These are phyloP conservation scores for Tuberolachnus salignus DNA, from an alignment of 2,888 invertebrate genomes.

Conservation along the genomic window DNA sequence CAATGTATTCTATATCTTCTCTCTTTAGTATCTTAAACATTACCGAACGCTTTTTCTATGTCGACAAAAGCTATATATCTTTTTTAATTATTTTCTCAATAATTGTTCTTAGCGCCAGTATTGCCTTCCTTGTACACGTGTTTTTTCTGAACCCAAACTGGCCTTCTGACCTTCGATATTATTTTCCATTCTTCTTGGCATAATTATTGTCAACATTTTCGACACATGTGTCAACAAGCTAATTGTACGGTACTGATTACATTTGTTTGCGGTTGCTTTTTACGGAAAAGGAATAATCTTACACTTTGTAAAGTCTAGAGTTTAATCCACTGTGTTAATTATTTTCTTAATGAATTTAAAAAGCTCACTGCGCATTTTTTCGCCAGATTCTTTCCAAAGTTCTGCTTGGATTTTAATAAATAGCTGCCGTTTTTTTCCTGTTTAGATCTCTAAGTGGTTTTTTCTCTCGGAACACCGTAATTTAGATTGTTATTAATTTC, in stretches of 20 bases:
- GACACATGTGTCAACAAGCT: constrained; percentile 30
- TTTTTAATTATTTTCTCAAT: constrained; percentile 10
- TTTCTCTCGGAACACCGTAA: constrained; percentile 25
- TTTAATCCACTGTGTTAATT: neutral
- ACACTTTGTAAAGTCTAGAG: constrained; percentile 23
- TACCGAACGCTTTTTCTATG: constrained; percentile 7
- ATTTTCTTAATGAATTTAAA: constrained; percentile 12
- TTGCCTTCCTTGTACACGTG: constrained; percentile 1
- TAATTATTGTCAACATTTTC: neutral
- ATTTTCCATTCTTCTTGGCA: too few species aligned
- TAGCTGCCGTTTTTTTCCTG: too few species aligned
- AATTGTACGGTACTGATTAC: constrained; percentile 15
- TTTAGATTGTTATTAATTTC: constrained; percentile 7
- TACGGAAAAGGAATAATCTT: constrained; percentile 20
- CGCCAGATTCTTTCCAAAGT: neutral
- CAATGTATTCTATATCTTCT: constrained; percentile 24
- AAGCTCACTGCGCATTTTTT: constrained; percentile 2
- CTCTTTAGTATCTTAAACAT: constrained; percentile 37
- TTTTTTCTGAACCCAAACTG: constrained; percentile 18
- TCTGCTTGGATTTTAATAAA: too few species aligned
- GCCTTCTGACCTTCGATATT: neutral
- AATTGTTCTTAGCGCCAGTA: constrained; percentile 10
- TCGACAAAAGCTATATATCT: constrained; percentile 21
- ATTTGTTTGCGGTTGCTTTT: constrained; percentile 25
- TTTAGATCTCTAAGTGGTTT: neutral